These are phyloP conservation scores for Liposcelis brunnea DNA, from an alignment of 2,888 invertebrate genomes.

Conservation along the genomic window DNA sequence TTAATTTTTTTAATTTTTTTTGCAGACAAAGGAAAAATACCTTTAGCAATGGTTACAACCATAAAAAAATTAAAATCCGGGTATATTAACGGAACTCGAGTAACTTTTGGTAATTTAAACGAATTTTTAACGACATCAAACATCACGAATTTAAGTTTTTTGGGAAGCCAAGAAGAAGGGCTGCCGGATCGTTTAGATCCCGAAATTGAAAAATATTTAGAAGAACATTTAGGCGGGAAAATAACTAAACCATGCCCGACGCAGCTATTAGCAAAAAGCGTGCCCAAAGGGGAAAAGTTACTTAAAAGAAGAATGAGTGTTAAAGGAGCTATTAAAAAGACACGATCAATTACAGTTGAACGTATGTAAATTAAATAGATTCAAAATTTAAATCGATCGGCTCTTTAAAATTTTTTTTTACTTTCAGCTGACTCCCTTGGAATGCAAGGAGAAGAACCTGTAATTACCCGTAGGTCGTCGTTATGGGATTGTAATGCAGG, in stretches of 20 bases:
- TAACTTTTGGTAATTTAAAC: constrained; percentile 82
- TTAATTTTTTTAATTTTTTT: constrained; percentile 16
- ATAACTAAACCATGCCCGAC: constrained; percentile 61
- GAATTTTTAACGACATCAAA: constrained; percentile 96
- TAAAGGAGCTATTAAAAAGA: constrained; percentile 83
- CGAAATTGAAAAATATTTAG: constrained; percentile 62
- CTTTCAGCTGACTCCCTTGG: constrained; percentile 57
- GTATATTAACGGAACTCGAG: constrained; percentile 96
- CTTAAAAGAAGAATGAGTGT: constrained; percentile 67
- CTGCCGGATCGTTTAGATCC: constrained; percentile 48
- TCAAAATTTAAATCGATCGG: too few species aligned
- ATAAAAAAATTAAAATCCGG: constrained; percentile 97
- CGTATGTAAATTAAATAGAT: constrained; percentile 40
- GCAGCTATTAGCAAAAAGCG: constrained; percentile 43
- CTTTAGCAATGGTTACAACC: constrained; percentile 88
- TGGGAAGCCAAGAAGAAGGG: constrained; percentile 84
- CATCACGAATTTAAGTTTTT: constrained; percentile 88
- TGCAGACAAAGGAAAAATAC: constrained; percentile 78
- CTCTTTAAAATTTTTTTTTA: constrained; percentile 18
- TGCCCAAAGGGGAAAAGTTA: constrained; percentile 27
- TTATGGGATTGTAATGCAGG: background rate
- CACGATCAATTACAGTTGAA: constrained; percentile 76
- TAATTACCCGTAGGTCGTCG: background rate
- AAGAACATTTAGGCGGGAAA: constrained; percentile 76
- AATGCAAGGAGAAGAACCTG: constrained; percentile 49